These are phyloP conservation scores for Orthonevra nobilis DNA, from an alignment of 2,888 invertebrate species.

Conservation along the genomic window DNA sequence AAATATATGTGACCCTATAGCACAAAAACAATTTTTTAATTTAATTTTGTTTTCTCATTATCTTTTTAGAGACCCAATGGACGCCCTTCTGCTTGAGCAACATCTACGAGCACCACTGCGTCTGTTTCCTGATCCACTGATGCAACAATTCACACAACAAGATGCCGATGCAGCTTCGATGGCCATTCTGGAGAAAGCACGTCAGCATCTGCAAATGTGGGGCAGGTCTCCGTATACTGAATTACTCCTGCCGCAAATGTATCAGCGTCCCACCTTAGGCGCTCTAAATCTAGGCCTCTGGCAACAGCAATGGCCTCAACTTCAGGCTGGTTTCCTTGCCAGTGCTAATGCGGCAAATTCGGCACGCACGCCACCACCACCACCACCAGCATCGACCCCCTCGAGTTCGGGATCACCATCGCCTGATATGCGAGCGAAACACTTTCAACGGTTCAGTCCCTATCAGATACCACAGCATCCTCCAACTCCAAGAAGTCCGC, in stretches of 20 bases:
- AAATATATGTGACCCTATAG: too few species aligned
- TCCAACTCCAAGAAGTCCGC: conserved; percentile 76
- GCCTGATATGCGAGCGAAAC: conserved; percentile 79
- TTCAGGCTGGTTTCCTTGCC: conserved; percentile 80
- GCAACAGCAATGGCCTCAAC: conserved; percentile 80
- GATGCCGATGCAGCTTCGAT: conserved; percentile 80
- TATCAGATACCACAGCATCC: conserved; percentile 77
- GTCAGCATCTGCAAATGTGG: conserved; percentile 80
- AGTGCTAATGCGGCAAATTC: conserved; percentile 75
- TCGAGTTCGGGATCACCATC: conserved; percentile 79
- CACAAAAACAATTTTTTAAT: too few species aligned
- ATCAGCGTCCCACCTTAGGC: conserved; percentile 79
- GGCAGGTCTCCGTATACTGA: conserved; percentile 80
- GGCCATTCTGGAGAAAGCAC: conserved; percentile 79
- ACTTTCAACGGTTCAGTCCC: conserved; percentile 78
- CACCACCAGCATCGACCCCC: conserved; percentile 77
- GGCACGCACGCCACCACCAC: conserved; percentile 75
- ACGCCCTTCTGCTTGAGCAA: conserved; percentile 79
- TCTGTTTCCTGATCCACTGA: conserved; percentile 79
- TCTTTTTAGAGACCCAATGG: conserved; percentile 80
- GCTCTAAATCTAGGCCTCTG: conserved; percentile 80
- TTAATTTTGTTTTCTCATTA: too few species aligned
- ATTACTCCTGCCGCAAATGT: conserved; percentile 80
- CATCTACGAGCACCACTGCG: conserved; percentile 79
- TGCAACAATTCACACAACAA: conserved; percentile 79